Evolutionary conservation across 1,140 invertebrate genomes (phyloP), one percentile per base, ranked within the genome.

Genomic region (Sycophaga agraensis): DNA sequence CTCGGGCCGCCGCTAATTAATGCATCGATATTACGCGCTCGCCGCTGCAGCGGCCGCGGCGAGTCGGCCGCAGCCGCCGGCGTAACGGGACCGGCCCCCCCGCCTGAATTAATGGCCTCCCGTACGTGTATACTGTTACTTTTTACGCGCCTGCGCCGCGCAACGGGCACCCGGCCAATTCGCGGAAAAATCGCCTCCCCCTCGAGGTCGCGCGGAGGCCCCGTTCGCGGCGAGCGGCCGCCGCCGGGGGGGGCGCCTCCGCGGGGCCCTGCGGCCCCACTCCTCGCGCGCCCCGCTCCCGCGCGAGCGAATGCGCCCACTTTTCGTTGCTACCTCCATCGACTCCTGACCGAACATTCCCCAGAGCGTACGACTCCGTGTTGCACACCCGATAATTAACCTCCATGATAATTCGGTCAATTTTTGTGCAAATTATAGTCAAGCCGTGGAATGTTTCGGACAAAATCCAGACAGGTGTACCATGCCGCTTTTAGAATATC

Each of bases 1-100:
- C 57, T 42, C 46, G 24, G 16, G 19, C 35, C 35, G 26, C 7
- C 19, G 58, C 40, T 60, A 60, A 60, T 60, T 53, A 51, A 59
- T 59, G 57, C 57, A 59, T 59, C 49, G 57, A 51, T 51, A 59
- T 59, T 51, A 59, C 48, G 26, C 49, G 37, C 37, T 49, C 50
- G 37, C 50, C 46, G 37, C 11, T 42, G 46, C 17, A 17, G 4
- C 8, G 48, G 5, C 19, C 19, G 17, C 14, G 19, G 21, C 31
- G 46, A 8, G 17, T 21, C 28, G 28, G 5, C 28, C 28, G 37
- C 3, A 39, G 37, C n/a, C 8, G 5, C 9, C 37, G 6, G n/a
- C 9, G 37, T 24, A 12, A 24, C 43, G 21, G 22, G 9, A 24
- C 43, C 2, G 43, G 4, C 1, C n/a, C 12, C n/a, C 12, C 19